phyloP scores from a whole-genome alignment of 2,888 invertebrate species.

The Tenodera sinensis region DNA sequence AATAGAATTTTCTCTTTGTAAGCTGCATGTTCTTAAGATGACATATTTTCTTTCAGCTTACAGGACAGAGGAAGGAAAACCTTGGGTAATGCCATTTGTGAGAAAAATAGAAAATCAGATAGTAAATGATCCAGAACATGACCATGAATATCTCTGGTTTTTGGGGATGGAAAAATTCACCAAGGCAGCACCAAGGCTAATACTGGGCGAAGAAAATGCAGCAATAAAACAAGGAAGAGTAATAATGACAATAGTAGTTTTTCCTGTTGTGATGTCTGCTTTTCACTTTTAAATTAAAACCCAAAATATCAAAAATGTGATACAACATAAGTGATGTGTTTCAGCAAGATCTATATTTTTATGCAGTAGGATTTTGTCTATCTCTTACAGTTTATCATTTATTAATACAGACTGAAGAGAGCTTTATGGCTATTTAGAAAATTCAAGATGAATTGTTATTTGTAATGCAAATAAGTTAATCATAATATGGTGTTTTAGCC shows the following conservation, averaged over 20 bases:
- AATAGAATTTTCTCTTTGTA: background rate
- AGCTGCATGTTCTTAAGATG: background rate
- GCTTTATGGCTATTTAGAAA: too few relatives aligned
- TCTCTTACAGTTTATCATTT: too few relatives aligned
- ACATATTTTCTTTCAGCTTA: constrained; percentile 63
- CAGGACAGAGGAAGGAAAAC: constrained; percentile 85
- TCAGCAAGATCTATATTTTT: too few relatives aligned
- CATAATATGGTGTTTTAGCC: too few relatives aligned
- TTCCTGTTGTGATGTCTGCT: too few relatives aligned
- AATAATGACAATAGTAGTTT: background rate
- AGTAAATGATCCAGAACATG: constrained; percentile 73
- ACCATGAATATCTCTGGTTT: constrained; percentile 94
- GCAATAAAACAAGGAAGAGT: constrained; percentile 41
- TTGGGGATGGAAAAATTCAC: constrained; percentile 78
- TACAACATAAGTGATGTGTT: too few relatives aligned
- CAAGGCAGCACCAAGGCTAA: constrained; percentile 70
- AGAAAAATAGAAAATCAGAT: constrained; percentile 79
- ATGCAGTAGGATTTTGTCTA: too few relatives aligned
- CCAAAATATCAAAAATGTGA: too few relatives aligned
- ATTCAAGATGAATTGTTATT: too few relatives aligned
- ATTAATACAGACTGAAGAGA: too few relatives aligned
- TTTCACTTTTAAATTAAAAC: too few relatives aligned
- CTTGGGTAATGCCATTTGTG: constrained; percentile 97
- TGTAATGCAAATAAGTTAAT: too few relatives aligned
- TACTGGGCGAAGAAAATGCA: constrained; percentile 76